Percentiles rank a stretch among this genome's conserved stretches.
Conservation (phyloP, 2,888 invertebrate genomes). For the Chironomus riparius region DNA sequence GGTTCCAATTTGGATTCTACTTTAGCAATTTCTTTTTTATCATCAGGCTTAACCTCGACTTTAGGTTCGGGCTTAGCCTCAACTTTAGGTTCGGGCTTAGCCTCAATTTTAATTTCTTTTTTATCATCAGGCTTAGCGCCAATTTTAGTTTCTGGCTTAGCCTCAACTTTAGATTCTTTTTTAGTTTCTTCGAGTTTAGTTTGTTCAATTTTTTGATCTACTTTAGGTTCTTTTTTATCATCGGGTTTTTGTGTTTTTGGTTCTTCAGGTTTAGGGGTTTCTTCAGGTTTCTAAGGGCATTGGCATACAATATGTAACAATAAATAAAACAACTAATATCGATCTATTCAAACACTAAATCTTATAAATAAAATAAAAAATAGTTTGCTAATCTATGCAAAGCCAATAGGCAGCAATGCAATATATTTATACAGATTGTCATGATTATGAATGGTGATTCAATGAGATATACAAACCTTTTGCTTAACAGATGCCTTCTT, state of each 20-base stretch:
- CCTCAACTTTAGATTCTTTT: background rate
- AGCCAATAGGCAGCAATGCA: no score
- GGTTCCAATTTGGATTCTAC: background rate
- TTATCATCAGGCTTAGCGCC: background rate
- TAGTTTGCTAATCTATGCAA: no score
- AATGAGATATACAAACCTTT: conserved; percentile 29
- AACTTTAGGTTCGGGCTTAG: background rate
- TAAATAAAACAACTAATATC: background rate
- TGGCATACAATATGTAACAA: background rate
- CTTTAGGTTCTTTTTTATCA: background rate
- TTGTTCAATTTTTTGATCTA: background rate
- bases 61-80: background rate
- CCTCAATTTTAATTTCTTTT: background rate
- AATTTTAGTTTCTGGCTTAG: background rate
- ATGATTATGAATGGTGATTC: no score
- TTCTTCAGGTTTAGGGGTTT: background rate
- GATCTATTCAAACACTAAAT: no score
- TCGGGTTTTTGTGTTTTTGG: background rate
- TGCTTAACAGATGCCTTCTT: conserved; percentile 33
- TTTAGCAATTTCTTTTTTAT: background rate
- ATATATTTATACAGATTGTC: no score
- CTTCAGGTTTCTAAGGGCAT: background rate
- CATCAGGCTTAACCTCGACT: background rate
- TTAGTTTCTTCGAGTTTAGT: background rate
- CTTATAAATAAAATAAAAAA: no score